These are phyloP conservation scores for Drosophila nigritarsus DNA, from an alignment of 2,888 invertebrate species.

Conservation along the genomic window DNA sequence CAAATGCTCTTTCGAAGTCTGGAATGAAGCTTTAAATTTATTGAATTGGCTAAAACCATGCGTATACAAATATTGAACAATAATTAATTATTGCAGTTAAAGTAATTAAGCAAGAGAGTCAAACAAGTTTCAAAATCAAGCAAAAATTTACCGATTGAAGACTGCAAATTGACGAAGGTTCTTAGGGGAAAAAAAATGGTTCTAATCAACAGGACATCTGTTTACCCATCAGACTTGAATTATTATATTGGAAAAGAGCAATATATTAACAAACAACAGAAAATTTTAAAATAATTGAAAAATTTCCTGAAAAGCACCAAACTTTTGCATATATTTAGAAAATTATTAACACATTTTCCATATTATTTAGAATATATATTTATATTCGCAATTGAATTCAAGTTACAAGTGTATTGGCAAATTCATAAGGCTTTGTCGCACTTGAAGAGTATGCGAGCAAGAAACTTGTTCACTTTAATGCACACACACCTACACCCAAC, in stretches of 20 bases:
- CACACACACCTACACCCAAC: conserved; percentile 23
- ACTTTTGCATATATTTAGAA: too few relatives aligned
- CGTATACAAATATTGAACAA: not conserved
- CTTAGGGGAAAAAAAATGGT: not conserved
- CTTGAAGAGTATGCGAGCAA: conserved; percentile 5
- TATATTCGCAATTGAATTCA: not conserved
- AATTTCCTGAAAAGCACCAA: too few relatives aligned
- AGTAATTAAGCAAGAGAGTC: not conserved
- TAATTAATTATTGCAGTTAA: not conserved
- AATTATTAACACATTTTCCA: not conserved
- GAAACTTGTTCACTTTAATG: conserved; percentile 48
- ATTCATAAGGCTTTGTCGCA: not conserved
- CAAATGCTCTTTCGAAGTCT: conserved; percentile 28
- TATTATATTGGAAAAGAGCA: not conserved
- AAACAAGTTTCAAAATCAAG: not conserved
- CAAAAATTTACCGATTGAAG: not conserved
- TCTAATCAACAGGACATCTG: not conserved
- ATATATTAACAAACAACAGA: too few relatives aligned
- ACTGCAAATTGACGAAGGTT: not conserved
- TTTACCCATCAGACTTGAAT: not conserved
- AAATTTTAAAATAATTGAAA: too few relatives aligned
- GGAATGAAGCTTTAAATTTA: not conserved
- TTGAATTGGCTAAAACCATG: not conserved
- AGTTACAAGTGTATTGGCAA: not conserved
- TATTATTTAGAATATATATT: not conserved